Evolutionary conservation across 2,888 invertebrate genomes (phyloP), one percentile per base, ranked within the genome.

Genomic region (Pherbina coryleti): DNA sequence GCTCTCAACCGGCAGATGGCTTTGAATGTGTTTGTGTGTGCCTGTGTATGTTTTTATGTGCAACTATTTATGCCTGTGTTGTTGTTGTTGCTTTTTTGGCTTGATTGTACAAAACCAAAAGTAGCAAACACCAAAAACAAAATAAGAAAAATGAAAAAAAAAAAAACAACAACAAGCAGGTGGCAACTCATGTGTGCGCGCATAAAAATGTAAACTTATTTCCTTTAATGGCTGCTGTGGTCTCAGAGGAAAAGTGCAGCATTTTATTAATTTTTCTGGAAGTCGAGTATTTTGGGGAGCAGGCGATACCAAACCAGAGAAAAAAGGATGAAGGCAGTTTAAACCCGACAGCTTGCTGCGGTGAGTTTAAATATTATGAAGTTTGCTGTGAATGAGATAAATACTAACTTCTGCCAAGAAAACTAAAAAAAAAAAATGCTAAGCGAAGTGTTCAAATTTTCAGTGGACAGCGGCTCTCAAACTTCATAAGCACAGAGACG

Each of bases 151-250:
- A 31, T 8, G 2, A 44, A 60, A 19, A 55, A 55, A 69, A 67
- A 4, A 31, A 71, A 53, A 34, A 11, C 11, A 34, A 53, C 57
- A 14, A 25, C 73, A 73, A 62, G 28, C 73, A 73, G 73, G 73
- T 73, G 73, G 73, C 62, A 73, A 60, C 49, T 73, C 73, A 9
- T 57, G 34, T 37, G 62, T 57, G 60, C 44, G 62, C 62, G 25
- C 73, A 62, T 62, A 44, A 73, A 73, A 73, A 60, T 62, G 73
- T 62, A 62, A 73, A 72, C 72, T 72, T 72, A 57, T 72, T 57
- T 72, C 72, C 72, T 72, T 60, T 31, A 60, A 57, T 37, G 60
- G 72, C 22, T 72, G 37, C 22, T 60, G 60, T 28, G 72, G 72
- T 72, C 57, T 19, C 72, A 44, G 44, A 11, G 25, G 60, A 4